Evolutionary conservation across 2,888 invertebrate genomes (phyloP).

Genomic region (Athalia cordata): DNA sequence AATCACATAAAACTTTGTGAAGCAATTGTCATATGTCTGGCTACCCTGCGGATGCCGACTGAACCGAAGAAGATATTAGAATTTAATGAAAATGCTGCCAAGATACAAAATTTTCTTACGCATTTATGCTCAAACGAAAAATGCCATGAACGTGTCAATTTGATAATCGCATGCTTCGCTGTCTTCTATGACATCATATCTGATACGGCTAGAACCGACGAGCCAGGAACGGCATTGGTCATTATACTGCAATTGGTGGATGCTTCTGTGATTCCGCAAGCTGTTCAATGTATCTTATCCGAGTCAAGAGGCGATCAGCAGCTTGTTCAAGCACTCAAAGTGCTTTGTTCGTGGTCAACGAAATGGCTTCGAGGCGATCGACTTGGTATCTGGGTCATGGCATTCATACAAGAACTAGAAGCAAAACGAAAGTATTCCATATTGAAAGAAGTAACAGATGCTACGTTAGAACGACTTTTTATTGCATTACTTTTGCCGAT

Average conservation of each 20-base stretch:
- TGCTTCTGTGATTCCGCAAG: constrained; percentile 66
- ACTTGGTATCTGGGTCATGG: constrained; percentile 80
- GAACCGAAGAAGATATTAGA: constrained; percentile 52
- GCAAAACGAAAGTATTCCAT: constrained; percentile 75
- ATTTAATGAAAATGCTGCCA: constrained; percentile 54
- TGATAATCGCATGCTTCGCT: constrained; percentile 77
- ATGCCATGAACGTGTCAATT: constrained; percentile 67
- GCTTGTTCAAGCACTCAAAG: constrained; percentile 78
- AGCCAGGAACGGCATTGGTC: constrained; percentile 78
- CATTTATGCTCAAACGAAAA: constrained; percentile 52
- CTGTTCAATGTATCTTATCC: constrained; percentile 74
- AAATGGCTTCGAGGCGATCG: constrained; percentile 79
- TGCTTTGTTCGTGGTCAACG: constrained; percentile 82
- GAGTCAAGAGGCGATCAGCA: constrained; percentile 74
- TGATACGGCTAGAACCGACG: constrained; percentile 74
- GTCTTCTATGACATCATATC: constrained; percentile 79
- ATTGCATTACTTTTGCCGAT: constrained; percentile 76
- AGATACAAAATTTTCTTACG: constrained; percentile 57
- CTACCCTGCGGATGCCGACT: constrained; percentile 57
- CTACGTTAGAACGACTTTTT: constrained; percentile 79
- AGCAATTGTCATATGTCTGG: constrained; percentile 59
- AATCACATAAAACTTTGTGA: constrained; percentile 60
- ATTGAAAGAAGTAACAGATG: constrained; percentile 78
- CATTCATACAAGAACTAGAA: constrained; percentile 80
- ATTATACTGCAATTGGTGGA: constrained; percentile 78